Evolutionary conservation across 2,888 invertebrate species (phyloP).

Genomic region (Ennomos quercinarius): DNA sequence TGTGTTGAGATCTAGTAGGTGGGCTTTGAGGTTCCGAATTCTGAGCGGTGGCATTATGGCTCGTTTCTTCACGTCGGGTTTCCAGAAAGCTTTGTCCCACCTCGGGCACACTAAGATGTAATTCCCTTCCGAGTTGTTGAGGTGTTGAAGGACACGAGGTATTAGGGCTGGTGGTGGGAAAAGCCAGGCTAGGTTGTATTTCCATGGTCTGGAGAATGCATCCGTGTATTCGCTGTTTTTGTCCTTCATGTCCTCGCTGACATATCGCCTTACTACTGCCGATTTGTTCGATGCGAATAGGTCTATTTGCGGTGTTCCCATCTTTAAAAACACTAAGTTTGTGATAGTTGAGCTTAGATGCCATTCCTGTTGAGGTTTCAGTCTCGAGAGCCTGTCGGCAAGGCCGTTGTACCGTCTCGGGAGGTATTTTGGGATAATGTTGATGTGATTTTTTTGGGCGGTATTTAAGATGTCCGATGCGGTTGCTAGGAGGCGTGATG

Average conservation of each 20-base stretch:
- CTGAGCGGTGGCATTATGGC: not conserved
- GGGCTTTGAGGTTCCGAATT: not conserved
- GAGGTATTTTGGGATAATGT: not conserved
- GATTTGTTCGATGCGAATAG: not conserved
- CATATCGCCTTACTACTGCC: not conserved
- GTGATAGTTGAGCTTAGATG: not conserved
- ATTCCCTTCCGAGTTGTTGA: not conserved
- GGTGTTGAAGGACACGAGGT: not conserved
- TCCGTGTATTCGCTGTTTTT: not conserved
- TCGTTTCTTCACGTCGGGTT: not conserved
- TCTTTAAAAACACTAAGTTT: not conserved
- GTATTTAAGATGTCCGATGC: too few species aligned
- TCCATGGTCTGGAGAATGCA: not conserved
- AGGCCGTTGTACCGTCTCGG: not conserved
- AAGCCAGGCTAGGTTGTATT: not conserved
- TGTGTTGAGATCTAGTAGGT: not conserved
- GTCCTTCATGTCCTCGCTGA: not conserved
- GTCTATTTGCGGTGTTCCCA: not conserved
- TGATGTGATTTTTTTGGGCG: not conserved
- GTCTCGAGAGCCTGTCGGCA: not conserved
- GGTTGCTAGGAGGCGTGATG: too few species aligned
- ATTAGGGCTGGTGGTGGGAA: constrained; percentile 4
- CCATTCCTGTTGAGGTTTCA: not conserved
- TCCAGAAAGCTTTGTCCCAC: not conserved
- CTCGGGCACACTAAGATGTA: not conserved